phyloP scores from a whole-genome alignment of 2,797 vertebrate genomes.

The Pseudotriccus pelzelni region DNA sequence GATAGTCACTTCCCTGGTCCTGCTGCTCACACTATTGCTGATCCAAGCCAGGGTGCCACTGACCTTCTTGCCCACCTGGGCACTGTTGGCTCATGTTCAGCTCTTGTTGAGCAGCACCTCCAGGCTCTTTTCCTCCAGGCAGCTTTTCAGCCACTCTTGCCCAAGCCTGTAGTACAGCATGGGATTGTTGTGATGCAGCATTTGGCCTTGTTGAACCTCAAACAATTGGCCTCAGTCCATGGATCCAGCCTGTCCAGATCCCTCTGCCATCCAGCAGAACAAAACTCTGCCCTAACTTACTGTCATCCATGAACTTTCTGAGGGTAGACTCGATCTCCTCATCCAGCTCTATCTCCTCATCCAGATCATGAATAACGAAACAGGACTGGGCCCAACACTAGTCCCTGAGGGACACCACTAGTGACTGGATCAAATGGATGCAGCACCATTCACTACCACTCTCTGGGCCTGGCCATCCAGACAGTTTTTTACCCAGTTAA shows the following conservation, averaged over 20 bases:
- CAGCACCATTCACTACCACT: fast-evolving
- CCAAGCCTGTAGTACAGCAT: background rate
- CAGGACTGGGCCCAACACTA: too few relatives aligned
- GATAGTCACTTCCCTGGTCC: fast-evolving
- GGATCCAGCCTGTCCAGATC: background rate
- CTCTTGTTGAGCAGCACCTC: background rate
- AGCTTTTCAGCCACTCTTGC: background rate
- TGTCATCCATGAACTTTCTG: background rate
- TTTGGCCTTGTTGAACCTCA: background rate
- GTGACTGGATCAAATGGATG: too few relatives aligned
- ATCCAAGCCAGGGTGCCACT: background rate
- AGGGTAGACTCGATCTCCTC: background rate
- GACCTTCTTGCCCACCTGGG: background rate
- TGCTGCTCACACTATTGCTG: background rate
- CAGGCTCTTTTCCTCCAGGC: background rate
- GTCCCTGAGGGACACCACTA: too few relatives aligned
- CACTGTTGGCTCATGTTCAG: background rate
- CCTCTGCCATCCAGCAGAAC: background rate
- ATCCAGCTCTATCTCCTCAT: background rate
- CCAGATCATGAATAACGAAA: background rate
- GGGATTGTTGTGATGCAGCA: background rate
- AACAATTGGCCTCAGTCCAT: too few relatives aligned
- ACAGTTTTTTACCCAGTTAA: background rate
- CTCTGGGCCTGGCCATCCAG: fast-evolving
- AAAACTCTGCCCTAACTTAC: background rate